Evolutionary conservation across 1,140 invertebrate species (phyloP).

Genomic region (Drosophila navojoa): DNA sequence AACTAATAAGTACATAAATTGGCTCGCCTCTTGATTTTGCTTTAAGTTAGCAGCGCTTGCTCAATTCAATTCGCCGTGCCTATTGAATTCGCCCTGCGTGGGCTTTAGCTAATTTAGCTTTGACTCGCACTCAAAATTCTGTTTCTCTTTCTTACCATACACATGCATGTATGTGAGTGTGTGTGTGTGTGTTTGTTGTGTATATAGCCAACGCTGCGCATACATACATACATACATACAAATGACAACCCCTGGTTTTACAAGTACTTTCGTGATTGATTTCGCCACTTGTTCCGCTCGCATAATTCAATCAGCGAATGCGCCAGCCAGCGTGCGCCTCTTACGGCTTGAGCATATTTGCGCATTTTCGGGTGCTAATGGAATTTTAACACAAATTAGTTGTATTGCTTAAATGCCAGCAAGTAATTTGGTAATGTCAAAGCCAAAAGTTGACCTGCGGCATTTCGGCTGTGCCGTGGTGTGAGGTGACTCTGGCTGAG

Average conservation of each 20-base stretch:
- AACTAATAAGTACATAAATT: background rate
- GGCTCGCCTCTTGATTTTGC: background rate
- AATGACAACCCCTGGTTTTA: background rate
- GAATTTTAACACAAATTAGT: conserved; percentile 76
- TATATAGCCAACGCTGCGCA: no score
- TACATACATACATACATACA: background rate
- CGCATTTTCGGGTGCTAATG: conserved; percentile 57
- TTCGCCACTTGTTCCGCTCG: background rate
- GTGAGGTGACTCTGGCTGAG: background rate
- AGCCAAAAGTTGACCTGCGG: conserved; percentile 38
- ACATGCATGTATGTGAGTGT: no score
- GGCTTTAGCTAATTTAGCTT: background rate
- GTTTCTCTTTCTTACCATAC: no score
- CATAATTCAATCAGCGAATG: conserved; percentile 10
- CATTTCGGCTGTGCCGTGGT: conserved; percentile 1
- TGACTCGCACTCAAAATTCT: background rate
- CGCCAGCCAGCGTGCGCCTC: no score
- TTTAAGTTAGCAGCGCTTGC: background rate
- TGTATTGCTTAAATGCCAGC: conserved; percentile 67
- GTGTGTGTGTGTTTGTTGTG: no score
- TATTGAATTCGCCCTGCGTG: background rate
- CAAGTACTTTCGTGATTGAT: background rate
- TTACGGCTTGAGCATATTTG: background rate
- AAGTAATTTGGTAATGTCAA: conserved; percentile 53
- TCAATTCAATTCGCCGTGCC: background rate